Conservation (phyloP, 2,888 invertebrate species). For the Drosophila demipolita region DNA sequence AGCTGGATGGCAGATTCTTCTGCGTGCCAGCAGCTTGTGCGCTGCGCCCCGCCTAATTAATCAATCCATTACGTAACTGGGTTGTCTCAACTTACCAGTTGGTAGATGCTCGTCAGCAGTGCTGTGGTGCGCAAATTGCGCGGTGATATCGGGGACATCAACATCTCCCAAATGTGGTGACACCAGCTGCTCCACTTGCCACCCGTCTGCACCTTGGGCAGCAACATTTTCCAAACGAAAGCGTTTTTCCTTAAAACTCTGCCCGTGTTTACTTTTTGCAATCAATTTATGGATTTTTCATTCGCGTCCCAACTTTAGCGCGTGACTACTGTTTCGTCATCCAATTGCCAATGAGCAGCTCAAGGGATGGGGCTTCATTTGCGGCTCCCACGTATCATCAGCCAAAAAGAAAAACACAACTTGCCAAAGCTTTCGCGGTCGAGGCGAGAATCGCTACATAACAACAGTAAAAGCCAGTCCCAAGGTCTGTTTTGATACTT, state of each 20-base stretch:
- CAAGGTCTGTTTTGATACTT: conserved; percentile 68
- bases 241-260: conserved; percentile 13
- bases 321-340: conserved; percentile 73
- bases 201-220: conserved; percentile 47
- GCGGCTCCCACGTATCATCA: conserved; percentile 45
- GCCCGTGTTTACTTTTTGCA: conserved; percentile 42
- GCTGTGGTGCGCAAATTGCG: conserved; percentile 84
- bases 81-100: conserved; percentile 80
- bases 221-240: conserved; percentile 55
- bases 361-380: conserved; percentile 39
- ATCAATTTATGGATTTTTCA: conserved; percentile 77
- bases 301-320: conserved; percentile 23
- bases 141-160: conserved; percentile 82
- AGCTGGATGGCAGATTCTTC: conserved; percentile 56
- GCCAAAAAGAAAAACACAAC: conserved; percentile 11
- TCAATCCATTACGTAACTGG: conserved; percentile 1
- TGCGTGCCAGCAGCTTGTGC: conserved; percentile 65
- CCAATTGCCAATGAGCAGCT: conserved; percentile 50
- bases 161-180: conserved; percentile 59
- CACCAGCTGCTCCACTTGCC: conserved; percentile 58
- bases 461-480: conserved; percentile 15
- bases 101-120: conserved; percentile 83
- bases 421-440: conserved; percentile 50
- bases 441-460: conserved; percentile 12
- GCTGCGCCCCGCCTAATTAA: conserved; percentile 63